phyloP scores from a whole-genome alignment of 2,888 invertebrate genomes.

The Myopa tessellatipennis region DNA sequence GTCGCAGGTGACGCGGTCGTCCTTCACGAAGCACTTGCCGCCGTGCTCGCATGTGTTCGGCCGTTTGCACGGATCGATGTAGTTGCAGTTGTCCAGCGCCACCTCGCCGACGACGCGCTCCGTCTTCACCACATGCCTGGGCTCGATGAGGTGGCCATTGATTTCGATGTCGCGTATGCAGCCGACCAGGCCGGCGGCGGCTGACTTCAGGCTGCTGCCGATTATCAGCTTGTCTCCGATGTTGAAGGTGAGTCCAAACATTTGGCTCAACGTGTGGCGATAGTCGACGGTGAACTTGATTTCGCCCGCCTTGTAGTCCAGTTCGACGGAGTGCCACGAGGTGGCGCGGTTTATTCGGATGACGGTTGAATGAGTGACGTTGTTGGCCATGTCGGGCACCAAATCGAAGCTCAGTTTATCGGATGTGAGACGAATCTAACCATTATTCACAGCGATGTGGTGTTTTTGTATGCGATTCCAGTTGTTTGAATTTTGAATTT shows the following conservation, averaged over 20 bases:
- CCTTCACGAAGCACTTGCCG: slow-evolving; percentile 89
- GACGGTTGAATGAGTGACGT: slow-evolving; percentile 81
- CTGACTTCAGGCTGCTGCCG: slow-evolving; percentile 81
- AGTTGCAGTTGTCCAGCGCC: slow-evolving; percentile 88
- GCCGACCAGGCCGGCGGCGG: slow-evolving; percentile 84
- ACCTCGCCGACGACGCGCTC: slow-evolving; percentile 89
- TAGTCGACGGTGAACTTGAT: slow-evolving; percentile 82
- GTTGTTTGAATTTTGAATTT: not conserved
- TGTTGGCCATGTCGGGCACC: slow-evolving; percentile 79
- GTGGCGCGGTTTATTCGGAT: slow-evolving; percentile 84
- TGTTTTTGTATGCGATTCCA: slow-evolving; percentile 12
- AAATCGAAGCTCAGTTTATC: slow-evolving; percentile 88
- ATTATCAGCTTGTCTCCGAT: slow-evolving; percentile 80
- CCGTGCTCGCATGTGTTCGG: slow-evolving; percentile 94
- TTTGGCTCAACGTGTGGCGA: slow-evolving; percentile 77
- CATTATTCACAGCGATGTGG: not conserved
- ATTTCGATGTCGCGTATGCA: slow-evolving; percentile 91
- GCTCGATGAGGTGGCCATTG: slow-evolving; percentile 84
- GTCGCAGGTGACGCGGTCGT: slow-evolving; percentile 88
- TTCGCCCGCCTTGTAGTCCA: slow-evolving; percentile 81
- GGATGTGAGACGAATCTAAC: slow-evolving; percentile 80
- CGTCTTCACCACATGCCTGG: slow-evolving; percentile 83
- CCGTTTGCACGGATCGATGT: slow-evolving; percentile 88
- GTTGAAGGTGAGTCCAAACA: slow-evolving; percentile 76
- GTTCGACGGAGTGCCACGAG: slow-evolving; percentile 85